Conservation (phyloP, 2,888 invertebrate genomes). For the Tanypteryx hageni region DNA sequence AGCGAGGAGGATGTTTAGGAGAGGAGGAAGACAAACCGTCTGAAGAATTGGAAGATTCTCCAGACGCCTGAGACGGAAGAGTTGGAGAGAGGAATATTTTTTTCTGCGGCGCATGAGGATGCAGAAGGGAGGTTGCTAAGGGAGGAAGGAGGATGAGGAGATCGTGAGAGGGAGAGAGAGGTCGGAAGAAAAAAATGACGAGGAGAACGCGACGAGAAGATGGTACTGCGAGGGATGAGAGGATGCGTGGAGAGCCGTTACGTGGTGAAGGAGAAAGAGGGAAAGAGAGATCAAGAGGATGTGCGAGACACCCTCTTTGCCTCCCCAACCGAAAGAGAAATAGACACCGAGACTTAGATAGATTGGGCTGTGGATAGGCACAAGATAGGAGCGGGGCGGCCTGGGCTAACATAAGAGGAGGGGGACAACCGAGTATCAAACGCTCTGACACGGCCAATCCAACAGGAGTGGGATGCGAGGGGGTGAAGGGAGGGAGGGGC, state of each 20-base stretch:
- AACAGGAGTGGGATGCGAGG: neutral
- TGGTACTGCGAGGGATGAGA: too few relatives aligned
- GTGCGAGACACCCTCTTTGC: too few relatives aligned
- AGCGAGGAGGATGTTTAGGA: neutral
- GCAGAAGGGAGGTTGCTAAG: too few relatives aligned
- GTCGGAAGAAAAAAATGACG: neutral
- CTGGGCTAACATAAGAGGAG: neutral
- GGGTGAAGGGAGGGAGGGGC: neutral
- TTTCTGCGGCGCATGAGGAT: too few relatives aligned
- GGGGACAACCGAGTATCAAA: conserved; percentile 31
- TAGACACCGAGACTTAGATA: conserved; percentile 1
- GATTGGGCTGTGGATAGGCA: neutral
- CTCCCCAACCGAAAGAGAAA: neutral
- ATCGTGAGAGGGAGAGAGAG: neutral
- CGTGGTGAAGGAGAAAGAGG: too few relatives aligned
- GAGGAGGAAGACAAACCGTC: neutral
- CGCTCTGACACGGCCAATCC: conserved; percentile 28
- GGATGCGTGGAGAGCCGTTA: too few relatives aligned
- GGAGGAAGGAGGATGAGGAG: neutral
- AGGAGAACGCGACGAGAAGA: too few relatives aligned
- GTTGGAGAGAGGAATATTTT: too few relatives aligned
- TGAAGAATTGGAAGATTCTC: neutral
- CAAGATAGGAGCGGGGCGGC: neutral
- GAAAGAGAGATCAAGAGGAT: too few relatives aligned
- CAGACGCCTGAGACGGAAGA: too few relatives aligned